Evolutionary conservation across 2,888 invertebrate genomes (phyloP).

Genomic region (Dorcus parallelipipedus): DNA sequence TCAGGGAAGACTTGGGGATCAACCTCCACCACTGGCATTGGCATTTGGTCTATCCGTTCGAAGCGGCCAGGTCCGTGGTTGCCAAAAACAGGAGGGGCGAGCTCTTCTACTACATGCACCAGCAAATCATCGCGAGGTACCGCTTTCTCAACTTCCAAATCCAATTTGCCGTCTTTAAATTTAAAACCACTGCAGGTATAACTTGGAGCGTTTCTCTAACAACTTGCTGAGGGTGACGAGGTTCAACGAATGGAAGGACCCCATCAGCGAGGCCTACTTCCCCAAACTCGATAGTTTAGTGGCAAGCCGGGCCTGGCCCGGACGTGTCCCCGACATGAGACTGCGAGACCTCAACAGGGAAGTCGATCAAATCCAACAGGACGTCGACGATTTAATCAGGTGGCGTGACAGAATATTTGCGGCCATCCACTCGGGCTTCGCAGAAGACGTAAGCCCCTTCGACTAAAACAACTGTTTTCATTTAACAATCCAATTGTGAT

Average conservation of each 20-base stretch:
- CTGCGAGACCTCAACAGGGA: constrained; percentile 65
- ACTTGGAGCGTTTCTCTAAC: constrained; percentile 73
- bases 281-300: constrained; percentile 78
- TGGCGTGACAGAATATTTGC: constrained; percentile 73
- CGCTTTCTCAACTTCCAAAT: no score
- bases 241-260: constrained; percentile 62
- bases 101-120: constrained; percentile 78
- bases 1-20: constrained; percentile 80
- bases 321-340: constrained; percentile 58
- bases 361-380: constrained; percentile 62
- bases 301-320: constrained; percentile 72
- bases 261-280: constrained; percentile 77
- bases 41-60: constrained; percentile 84
- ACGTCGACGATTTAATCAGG: constrained; percentile 67
- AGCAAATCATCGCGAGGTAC: constrained; percentile 60
- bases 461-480: not conserved
- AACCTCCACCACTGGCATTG: constrained; percentile 91
- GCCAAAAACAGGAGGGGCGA: constrained; percentile 75
- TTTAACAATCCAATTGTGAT: not conserved
- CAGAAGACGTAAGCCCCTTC: constrained; percentile 52
- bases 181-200: constrained; percentile 57
- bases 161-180: not conserved
- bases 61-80: constrained; percentile 60
- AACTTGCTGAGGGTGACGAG: constrained; percentile 61
- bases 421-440: constrained; percentile 64